phyloP scores from a whole-genome alignment of 2,113 vertebrate genomes.

The Gavialis gangeticus region DNA sequence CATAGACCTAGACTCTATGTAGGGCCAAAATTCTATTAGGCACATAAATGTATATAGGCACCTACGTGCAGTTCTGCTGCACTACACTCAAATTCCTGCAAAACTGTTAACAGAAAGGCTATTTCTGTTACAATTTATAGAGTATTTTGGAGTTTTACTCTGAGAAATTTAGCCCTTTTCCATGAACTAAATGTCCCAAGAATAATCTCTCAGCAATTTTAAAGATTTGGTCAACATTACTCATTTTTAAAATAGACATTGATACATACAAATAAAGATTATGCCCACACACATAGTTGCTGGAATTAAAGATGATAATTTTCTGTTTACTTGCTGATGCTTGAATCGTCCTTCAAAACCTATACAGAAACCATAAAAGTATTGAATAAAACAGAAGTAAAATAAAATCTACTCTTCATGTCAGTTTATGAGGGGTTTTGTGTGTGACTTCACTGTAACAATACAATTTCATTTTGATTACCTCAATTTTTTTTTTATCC shows the following conservation, averaged over 20 bases:
- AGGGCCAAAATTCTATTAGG: too few relatives aligned
- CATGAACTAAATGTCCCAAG: background rate
- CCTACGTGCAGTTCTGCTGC: too few relatives aligned
- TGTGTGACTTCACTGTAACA: background rate
- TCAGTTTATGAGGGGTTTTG: background rate
- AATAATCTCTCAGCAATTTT: background rate
- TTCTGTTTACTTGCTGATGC: slow-evolving; percentile 17
- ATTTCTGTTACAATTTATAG: background rate
- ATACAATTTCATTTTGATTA: background rate
- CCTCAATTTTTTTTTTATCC: background rate
- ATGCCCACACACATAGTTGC: background rate
- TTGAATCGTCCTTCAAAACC: slow-evolving; percentile 12
- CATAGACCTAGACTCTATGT: too few relatives aligned
- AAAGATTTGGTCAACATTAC: background rate
- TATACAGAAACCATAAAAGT: slow-evolving; percentile 31
- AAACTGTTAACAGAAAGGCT: too few relatives aligned
- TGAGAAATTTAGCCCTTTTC: background rate
- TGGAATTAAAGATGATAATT: background rate
- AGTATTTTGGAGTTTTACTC: background rate
- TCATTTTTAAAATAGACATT: background rate
- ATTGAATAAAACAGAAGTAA: slow-evolving; percentile 61
- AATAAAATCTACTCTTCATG: slow-evolving; percentile 44
- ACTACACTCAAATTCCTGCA: too few relatives aligned
- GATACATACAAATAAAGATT: background rate
- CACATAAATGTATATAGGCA: too few relatives aligned